Percentiles rank a stretch among this genome's conserved stretches.
Evolutionary conservation across 2,113 vertebrate species (phyloP).

Genomic region (Cottus gobio): DNA sequence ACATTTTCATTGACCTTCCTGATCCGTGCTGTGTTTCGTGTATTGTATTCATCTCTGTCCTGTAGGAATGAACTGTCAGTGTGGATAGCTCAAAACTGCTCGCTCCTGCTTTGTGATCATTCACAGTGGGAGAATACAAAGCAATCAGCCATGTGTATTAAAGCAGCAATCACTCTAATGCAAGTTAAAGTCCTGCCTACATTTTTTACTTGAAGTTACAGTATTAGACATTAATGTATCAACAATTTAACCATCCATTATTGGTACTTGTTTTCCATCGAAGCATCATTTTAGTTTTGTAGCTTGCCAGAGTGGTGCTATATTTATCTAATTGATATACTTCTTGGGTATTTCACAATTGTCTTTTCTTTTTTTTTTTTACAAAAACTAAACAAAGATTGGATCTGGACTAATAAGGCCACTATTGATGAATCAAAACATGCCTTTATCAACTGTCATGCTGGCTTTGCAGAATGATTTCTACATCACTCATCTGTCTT

Average conservation of each 20-base stretch:
- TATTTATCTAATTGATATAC: neutral
- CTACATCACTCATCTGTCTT: slow-evolving; percentile 5
- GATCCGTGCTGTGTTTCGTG: neutral
- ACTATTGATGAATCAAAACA: slow-evolving; percentile 6
- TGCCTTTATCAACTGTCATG: slow-evolving; percentile 13
- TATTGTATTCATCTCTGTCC: slow-evolving; percentile 2
- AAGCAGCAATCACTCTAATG: neutral
- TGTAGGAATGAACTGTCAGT: neutral
- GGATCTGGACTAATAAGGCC: neutral
- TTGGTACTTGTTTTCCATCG: no score
- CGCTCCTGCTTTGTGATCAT: neutral
- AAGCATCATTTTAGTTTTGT: neutral
- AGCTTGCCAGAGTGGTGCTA: neutral
- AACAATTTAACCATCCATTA: no score
- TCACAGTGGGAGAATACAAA: neutral
- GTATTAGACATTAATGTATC: neutral
- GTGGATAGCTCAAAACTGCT: neutral
- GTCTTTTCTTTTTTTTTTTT: neutral
- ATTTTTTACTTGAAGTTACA: neutral
- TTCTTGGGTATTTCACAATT: neutral
- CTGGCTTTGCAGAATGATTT: neutral
- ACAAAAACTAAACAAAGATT: neutral
- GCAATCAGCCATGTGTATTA: neutral
- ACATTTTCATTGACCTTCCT: neutral
- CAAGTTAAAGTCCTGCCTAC: neutral